A percentile compares a stretch with the other conserved stretches of the same genome.
These are phyloP conservation scores for Conomelus anceps DNA, from an alignment of 2,888 invertebrate species.

Conservation along the genomic window DNA sequence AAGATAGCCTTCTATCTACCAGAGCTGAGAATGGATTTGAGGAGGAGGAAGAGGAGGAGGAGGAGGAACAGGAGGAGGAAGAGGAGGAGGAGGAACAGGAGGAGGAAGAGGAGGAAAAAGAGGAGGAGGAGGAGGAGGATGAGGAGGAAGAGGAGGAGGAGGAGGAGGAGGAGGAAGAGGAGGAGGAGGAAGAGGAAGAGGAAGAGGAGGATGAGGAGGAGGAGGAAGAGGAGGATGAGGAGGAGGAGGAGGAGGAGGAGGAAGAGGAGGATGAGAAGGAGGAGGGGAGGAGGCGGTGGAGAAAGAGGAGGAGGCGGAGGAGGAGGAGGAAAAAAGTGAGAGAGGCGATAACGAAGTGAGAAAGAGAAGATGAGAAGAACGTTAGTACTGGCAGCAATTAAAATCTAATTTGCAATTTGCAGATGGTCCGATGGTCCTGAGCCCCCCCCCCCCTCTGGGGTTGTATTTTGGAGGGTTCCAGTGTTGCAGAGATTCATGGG, in stretches of 20 bases:
- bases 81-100: not conserved
- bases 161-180: not conserved
- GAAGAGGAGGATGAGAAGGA: not conserved
- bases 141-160: not conserved
- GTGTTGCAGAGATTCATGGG: not conserved
- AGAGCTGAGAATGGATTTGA: not conserved
- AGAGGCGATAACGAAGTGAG: not conserved
- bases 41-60: not conserved
- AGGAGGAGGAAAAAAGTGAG: not conserved
- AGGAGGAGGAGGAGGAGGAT: not conserved
- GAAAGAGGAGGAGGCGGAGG: too few species aligned
- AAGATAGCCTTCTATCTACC: too few species aligned
- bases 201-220: too few species aligned
- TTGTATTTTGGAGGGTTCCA: not conserved
- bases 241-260: not conserved
- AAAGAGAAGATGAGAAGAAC: not conserved
- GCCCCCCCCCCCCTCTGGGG: not conserved
- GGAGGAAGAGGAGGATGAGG: not conserved
- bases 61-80: not conserved
- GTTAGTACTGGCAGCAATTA: constrained; percentile 2
- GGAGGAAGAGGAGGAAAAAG: not conserved
- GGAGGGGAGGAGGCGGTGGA: too few species aligned
- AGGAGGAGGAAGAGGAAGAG: not conserved
- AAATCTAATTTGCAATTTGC: constrained; percentile 12
- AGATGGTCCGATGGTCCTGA: not conserved